These are phyloP conservation scores for Syngnathoides biaculeatus DNA, from an alignment of 2,113 vertebrate species.

Conservation along the genomic window DNA sequence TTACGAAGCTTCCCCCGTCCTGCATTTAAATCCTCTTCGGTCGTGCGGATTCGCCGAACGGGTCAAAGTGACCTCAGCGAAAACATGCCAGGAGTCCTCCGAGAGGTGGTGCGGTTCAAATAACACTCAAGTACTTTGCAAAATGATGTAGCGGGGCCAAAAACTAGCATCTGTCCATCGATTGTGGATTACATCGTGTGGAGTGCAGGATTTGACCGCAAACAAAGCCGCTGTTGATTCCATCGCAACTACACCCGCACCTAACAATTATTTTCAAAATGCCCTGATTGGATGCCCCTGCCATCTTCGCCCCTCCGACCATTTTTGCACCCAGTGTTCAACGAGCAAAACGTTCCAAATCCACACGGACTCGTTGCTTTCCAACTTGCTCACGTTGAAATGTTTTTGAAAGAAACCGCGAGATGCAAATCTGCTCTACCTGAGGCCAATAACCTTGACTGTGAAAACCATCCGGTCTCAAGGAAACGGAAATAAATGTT, in stretches of 20 bases:
- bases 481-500: constrained; percentile 17
- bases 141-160: not conserved
- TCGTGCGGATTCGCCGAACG: constrained; percentile 3
- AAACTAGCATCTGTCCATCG: too few species aligned
- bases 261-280: too few species aligned
- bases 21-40: constrained; percentile 21
- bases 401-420: constrained; percentile 17
- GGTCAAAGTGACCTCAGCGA: constrained; percentile 11
- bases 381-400: not conserved
- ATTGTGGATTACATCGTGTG: too few species aligned
- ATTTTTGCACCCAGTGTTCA: not conserved
- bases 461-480: constrained; percentile 11
- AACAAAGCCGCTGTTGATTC: too few species aligned
- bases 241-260: too few species aligned
- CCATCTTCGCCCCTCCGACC: too few species aligned
- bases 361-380: constrained; percentile 17
- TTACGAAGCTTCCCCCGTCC: constrained; percentile 21
- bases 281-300: too few species aligned
- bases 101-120: not conserved
- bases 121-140: not conserved
- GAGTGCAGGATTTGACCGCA: too few species aligned
- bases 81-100: not conserved
- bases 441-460: constrained; percentile 37
- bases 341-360: constrained; percentile 26
- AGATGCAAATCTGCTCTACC: constrained; percentile 13